phyloP scores from a whole-genome alignment of 2,113 vertebrate genomes.

The Cervus canadensis region DNA sequence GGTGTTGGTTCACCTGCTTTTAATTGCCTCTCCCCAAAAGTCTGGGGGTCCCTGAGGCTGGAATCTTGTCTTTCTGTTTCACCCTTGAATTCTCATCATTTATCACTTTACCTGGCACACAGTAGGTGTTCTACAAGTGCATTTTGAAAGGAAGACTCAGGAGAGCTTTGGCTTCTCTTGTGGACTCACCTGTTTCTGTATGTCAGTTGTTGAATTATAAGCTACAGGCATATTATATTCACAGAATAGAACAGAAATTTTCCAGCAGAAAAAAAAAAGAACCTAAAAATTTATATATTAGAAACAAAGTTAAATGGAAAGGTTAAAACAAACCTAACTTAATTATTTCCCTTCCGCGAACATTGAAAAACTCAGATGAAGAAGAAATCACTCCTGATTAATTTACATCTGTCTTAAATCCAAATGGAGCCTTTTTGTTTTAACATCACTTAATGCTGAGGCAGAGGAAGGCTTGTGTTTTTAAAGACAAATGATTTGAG shows the following conservation, averaged over 20 bases:
- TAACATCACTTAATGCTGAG: accelerated
- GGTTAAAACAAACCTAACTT: background rate
- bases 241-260: background rate
- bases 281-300: no score
- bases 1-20: no score
- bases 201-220: background rate
- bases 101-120: background rate
- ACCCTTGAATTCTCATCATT: no score
- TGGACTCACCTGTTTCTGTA: background rate
- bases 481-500: background rate
- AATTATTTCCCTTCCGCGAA: accelerated
- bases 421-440: background rate
- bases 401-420: background rate
- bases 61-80: accelerated
- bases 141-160: background rate
- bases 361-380: background rate
- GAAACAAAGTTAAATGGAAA: background rate
- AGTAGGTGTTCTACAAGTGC: accelerated
- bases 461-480: background rate
- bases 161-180: background rate
- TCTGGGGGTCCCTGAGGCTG: no score
- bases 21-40: background rate
- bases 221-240: accelerated
- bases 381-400: background rate
- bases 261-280: background rate